A percentile compares a stretch with the other conserved stretches of the same genome.
Conservation (phyloP, 1,140 invertebrate species). For the Lepidurus apus region DNA sequence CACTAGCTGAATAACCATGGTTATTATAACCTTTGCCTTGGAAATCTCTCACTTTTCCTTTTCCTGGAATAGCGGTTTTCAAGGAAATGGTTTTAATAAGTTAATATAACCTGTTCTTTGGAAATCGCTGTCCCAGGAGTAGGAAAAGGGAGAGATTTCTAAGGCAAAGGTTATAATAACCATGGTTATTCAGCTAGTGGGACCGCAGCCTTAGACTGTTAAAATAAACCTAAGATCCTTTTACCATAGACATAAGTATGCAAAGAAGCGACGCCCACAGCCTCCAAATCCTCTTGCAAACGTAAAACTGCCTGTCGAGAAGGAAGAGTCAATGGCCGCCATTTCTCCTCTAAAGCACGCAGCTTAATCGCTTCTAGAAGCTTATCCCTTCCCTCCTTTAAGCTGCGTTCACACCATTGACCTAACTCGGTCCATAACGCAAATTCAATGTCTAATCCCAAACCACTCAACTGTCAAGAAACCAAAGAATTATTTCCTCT, state of each 20-base stretch:
- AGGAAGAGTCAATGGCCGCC: slow-evolving; percentile 62
- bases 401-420: slow-evolving; percentile 55
- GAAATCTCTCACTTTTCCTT: no score
- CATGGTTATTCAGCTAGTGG: no score
- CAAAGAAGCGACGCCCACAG: slow-evolving; percentile 51
- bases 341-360: slow-evolving; percentile 62
- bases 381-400: slow-evolving; percentile 66
- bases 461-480: slow-evolving; percentile 53
- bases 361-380: slow-evolving; percentile 66
- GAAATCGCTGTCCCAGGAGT: no score
- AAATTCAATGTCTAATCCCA: slow-evolving; percentile 76
- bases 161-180: no score
- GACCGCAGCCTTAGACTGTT: no score
- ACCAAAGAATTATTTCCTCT: no score
- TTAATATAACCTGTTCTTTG: no score
- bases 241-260: slow-evolving; percentile 53
- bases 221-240: slow-evolving; percentile 29
- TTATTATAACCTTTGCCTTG: no score
- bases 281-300: slow-evolving; percentile 54
- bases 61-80: no score
- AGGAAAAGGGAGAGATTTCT: no score
- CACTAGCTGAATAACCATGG: no score
- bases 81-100: no score
- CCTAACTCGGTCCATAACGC: slow-evolving; percentile 72
- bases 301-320: slow-evolving; percentile 51